These are phyloP conservation scores for Halcyon senegalensis DNA, from an alignment of 2,113 vertebrate species.

Conservation along the genomic window DNA sequence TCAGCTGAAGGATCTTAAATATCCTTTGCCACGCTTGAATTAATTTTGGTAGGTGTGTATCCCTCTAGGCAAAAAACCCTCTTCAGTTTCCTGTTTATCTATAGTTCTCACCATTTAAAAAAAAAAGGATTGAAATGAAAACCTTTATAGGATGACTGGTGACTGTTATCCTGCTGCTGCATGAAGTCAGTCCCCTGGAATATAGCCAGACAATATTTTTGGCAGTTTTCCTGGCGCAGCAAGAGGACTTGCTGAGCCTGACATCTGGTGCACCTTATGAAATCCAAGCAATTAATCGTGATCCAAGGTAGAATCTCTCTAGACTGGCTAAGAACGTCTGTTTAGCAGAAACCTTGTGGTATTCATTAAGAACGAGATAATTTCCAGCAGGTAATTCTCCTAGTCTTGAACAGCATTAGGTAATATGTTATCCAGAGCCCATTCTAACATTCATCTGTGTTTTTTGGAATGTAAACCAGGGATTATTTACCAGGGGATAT, in stretches of 20 bases:
- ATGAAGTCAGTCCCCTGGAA: constrained; percentile 60
- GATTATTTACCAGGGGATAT: not conserved
- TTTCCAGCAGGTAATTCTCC: constrained; percentile 68
- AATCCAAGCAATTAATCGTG: constrained; percentile 57
- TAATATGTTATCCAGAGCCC: constrained; percentile 4
- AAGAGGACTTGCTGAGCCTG: constrained; percentile 48
- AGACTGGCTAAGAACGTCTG: constrained; percentile 36
- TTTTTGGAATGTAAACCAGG: constrained; percentile 18
- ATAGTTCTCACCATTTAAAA: constrained; percentile 35
- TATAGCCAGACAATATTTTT: constrained; percentile 49
- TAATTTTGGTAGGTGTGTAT: not conserved
- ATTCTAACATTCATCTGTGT: not conserved
- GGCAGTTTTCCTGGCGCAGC: constrained; percentile 55
- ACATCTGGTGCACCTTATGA: constrained; percentile 72
- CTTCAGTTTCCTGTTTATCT: constrained; percentile 24
- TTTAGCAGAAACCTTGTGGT: constrained; percentile 64
- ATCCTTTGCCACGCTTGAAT: not conserved
- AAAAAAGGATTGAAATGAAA: not conserved
- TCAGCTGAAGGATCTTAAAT: not conserved
- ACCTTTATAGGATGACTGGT: not conserved
- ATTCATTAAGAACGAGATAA: constrained; percentile 48
- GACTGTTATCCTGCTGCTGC: constrained; percentile 11
- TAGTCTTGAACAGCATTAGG: constrained; percentile 20
- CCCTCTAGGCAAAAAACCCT: not conserved
- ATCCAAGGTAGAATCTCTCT: constrained; percentile 65